Percentiles rank a stretch among this genome's conserved stretches.
These are phyloP conservation scores for Calycopis cecrops DNA, from an alignment of 1,140 invertebrate genomes.

Conservation along the genomic window DNA sequence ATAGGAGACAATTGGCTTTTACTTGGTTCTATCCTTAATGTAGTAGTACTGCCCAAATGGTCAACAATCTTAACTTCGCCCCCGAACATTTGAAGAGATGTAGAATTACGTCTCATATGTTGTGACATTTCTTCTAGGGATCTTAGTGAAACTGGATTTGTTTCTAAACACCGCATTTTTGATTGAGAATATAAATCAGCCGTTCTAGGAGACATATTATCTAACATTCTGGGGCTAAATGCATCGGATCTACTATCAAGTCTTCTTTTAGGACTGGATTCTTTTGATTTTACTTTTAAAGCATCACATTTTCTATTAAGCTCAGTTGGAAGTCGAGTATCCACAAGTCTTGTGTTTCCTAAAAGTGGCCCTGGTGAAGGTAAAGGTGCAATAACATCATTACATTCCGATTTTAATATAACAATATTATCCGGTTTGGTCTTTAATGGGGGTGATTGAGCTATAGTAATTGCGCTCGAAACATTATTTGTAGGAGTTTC, in stretches of 20 bases:
- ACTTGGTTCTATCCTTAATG: conserved; percentile 81
- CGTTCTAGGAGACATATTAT: conserved; percentile 54
- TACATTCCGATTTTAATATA: conserved; percentile 74
- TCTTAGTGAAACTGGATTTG: conserved; percentile 68
- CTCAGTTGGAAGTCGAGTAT: conserved; percentile 62
- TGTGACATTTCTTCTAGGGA: conserved; percentile 76
- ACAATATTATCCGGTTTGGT: conserved; percentile 75
- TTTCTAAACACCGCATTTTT: conserved; percentile 75
- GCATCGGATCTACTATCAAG: conserved; percentile 59
- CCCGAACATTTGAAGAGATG: conserved; percentile 84
- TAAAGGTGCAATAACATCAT: conserved; percentile 75
- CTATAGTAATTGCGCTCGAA: conserved; percentile 53
- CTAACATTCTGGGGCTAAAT: conserved; percentile 62
- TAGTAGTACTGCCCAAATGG: conserved; percentile 80
- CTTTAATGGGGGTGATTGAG: conserved; percentile 56
- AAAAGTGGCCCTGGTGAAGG: conserved; percentile 87
- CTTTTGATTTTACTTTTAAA: conserved; percentile 49
- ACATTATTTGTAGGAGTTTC: conserved; percentile 53
- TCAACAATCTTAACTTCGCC: conserved; percentile 85
- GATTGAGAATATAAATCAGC: conserved; percentile 63
- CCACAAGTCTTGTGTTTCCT: conserved; percentile 86
- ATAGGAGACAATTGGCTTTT: conserved; percentile 73
- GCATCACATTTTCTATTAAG: conserved; percentile 49
- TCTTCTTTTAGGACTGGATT: conserved; percentile 60
- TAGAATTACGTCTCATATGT: conserved; percentile 68